Percentiles rank a stretch among this genome's conserved stretches.
Evolutionary conservation across 2,797 vertebrate genomes (phyloP).

Genomic region (Enteromius trimaculatus): DNA sequence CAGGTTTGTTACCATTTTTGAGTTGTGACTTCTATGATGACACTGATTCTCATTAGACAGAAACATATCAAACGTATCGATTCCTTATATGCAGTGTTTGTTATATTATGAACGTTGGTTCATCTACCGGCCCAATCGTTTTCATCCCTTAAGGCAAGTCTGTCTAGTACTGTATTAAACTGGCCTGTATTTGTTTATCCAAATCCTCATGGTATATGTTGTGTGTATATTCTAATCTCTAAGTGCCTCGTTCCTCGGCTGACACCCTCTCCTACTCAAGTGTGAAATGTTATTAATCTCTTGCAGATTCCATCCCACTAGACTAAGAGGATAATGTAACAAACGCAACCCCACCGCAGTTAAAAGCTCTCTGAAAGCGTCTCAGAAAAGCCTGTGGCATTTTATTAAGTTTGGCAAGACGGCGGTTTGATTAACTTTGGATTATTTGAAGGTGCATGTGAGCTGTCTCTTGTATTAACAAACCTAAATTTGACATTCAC

Average conservation of each 20-base stretch:
- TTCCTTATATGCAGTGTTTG: neutral
- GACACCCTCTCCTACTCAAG: slow-evolving; percentile 56
- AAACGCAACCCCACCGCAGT: slow-evolving; percentile 41
- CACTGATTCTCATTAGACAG: neutral
- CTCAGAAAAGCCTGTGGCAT: slow-evolving; percentile 43
- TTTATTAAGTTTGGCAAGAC: slow-evolving; percentile 46
- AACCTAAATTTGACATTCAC: slow-evolving; percentile 7
- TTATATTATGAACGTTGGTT: neutral
- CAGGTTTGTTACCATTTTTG: neutral
- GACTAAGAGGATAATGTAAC: slow-evolving; percentile 55
- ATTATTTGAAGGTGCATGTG: slow-evolving; percentile 24
- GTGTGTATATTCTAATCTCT: slow-evolving; percentile 51
- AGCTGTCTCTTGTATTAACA: slow-evolving; percentile 9
- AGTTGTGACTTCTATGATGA: neutral
- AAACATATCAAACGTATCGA: neutral
- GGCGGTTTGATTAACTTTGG: slow-evolving; percentile 41
- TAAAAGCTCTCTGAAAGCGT: slow-evolving; percentile 30
- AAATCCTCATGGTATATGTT: slow-evolving; percentile 40
- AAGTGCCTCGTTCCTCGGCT: slow-evolving; percentile 46
- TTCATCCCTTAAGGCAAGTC: slow-evolving; percentile 13
- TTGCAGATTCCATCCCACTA: slow-evolving; percentile 52
- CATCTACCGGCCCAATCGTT: neutral
- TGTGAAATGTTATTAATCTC: slow-evolving; percentile 60
- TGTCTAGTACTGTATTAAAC: slow-evolving; percentile 2
- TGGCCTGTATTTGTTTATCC: slow-evolving; percentile 48